These are phyloP conservation scores for Peromyscus eremicus DNA, from an alignment of 2,797 vertebrate species.

Conservation along the genomic window DNA sequence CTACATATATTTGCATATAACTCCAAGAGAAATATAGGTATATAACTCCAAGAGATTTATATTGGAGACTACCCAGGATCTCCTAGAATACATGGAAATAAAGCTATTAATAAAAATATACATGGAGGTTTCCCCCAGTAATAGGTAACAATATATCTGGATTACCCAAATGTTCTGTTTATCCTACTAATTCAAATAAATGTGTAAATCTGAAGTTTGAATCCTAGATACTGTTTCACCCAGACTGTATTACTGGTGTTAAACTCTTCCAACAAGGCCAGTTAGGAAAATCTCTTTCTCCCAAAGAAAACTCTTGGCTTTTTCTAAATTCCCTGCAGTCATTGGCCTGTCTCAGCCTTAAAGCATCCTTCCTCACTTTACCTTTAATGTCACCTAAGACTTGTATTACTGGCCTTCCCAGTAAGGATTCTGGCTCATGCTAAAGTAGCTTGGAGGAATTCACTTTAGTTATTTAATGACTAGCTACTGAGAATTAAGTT, in stretches of 20 bases:
- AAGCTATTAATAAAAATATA: neutral
- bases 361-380: neutral
- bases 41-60: neutral
- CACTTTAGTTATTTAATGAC: neutral
- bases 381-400: neutral
- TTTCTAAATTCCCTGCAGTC: neutral
- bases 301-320: neutral
- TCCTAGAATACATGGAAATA: neutral
- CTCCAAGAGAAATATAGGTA: neutral
- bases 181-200: neutral
- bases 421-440: neutral
- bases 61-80: neutral
- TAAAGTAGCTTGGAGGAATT: neutral
- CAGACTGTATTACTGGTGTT: neutral
- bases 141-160: neutral
- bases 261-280: neutral
- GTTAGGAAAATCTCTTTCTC: neutral
- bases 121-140: neutral
- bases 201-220: neutral
- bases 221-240: neutral
- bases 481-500: neutral
- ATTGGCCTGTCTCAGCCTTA: neutral
- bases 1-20: neutral
- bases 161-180: slow-evolving; percentile 23
- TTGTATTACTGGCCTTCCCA: neutral